Percentiles rank a stretch among this genome's conserved stretches.
phyloP scores from a whole-genome alignment of 2,888 invertebrate genomes.

The Bruchidius siliquastri region DNA sequence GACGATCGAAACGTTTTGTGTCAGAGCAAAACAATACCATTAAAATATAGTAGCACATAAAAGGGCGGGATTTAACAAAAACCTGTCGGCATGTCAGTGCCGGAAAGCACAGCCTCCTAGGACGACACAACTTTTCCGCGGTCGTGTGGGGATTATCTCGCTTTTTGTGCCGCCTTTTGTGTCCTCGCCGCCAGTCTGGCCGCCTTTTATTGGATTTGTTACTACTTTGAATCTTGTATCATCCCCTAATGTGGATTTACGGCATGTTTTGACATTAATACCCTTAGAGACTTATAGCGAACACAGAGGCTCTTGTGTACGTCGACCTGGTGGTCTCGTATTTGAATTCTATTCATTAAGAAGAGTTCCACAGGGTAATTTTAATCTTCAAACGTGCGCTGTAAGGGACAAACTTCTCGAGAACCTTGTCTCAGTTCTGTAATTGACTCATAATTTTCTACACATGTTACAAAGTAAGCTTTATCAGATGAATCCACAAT shows the following conservation, averaged over 20 bases:
- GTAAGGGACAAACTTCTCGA: too few relatives aligned
- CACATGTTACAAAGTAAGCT: too few relatives aligned
- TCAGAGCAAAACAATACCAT: too few relatives aligned
- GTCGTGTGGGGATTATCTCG: not conserved
- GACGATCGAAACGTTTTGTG: too few relatives aligned
- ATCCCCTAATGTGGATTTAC: not conserved
- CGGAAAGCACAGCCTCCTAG: not conserved
- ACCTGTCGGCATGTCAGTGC: not conserved
- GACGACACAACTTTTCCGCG: not conserved
- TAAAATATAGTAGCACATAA: too few relatives aligned
- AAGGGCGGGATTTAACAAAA: not conserved
- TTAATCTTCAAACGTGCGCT: too few relatives aligned
- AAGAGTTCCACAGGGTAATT: too few relatives aligned
- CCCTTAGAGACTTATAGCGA: not conserved
- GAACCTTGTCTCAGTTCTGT: too few relatives aligned
- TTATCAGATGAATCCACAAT: too few relatives aligned
- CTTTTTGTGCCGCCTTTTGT: not conserved
- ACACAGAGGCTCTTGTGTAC: not conserved
- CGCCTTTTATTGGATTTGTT: not conserved
- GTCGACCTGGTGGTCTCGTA: not conserved
- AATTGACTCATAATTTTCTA: too few relatives aligned
- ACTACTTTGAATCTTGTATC: not conserved
- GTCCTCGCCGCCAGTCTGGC: not conserved
- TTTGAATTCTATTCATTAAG: too few relatives aligned
- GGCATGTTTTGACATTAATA: not conserved